Conservation (phyloP, 2,888 invertebrate species). For the Oithona nana region DNA sequence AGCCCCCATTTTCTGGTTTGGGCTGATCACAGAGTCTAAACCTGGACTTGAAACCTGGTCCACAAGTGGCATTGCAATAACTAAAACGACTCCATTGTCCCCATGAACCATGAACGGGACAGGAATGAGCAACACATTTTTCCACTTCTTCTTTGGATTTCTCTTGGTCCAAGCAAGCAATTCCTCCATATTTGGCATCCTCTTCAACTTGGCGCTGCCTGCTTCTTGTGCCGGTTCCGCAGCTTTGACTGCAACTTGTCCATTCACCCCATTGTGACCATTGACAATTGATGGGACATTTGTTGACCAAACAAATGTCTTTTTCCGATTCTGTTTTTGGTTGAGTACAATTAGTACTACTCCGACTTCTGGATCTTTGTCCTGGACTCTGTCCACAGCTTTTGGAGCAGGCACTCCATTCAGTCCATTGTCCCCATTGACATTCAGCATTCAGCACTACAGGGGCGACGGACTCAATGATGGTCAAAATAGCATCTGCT, state of each 20-base stretch:
- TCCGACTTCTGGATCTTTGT: not conserved
- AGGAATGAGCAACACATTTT: not conserved
- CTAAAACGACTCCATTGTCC: not conserved
- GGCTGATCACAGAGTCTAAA: slow-evolving; percentile 1
- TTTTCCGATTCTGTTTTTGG: not conserved
- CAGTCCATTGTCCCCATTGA: not conserved
- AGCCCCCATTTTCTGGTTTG: slow-evolving; percentile 11
- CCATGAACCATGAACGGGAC: slow-evolving; percentile 11
- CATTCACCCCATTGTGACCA: slow-evolving; percentile 2
- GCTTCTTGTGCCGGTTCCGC: not conserved
- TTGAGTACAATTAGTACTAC: not conserved
- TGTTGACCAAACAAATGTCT: not conserved
- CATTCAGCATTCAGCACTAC: not conserved
- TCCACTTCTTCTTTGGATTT: not conserved
- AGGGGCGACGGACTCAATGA: not conserved
- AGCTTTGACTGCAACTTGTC: slow-evolving; percentile 7
- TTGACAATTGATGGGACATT: slow-evolving; percentile 8
- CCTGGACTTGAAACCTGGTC: not conserved
- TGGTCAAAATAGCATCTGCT: not conserved
- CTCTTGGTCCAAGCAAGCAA: not conserved
- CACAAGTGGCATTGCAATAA: slow-evolving; percentile 7
- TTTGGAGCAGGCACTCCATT: not conserved
- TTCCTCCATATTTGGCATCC: not conserved
- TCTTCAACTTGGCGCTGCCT: not conserved
- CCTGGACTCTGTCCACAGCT: not conserved